Evolutionary conservation across 2,113 vertebrate species (phyloP).

Genomic region (Pyrgilauda ruficollis): DNA sequence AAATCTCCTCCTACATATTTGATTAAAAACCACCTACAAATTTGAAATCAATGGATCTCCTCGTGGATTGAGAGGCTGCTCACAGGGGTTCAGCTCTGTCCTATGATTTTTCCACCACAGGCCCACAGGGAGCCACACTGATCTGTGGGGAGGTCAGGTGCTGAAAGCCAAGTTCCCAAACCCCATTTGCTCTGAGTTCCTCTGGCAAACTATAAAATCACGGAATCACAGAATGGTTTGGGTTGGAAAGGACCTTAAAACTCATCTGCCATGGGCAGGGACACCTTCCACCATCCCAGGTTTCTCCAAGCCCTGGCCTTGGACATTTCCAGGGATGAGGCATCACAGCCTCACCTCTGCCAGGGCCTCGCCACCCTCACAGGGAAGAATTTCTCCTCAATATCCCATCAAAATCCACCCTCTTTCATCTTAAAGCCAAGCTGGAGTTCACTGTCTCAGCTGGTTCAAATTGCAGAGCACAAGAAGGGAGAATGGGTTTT

Average conservation of each 20-base stretch:
- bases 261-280: neutral
- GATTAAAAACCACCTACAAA: neutral
- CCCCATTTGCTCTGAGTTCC: rapidly evolving
- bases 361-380: neutral
- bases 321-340: neutral
- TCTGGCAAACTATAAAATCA: neutral
- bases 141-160: rapidly evolving
- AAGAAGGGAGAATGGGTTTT: neutral
- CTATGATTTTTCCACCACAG: rapidly evolving
- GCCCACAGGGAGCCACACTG: rapidly evolving
- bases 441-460: neutral
- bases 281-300: neutral
- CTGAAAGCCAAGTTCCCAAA: neutral
- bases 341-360: neutral
- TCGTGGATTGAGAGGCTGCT: neutral
- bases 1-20: rapidly evolving
- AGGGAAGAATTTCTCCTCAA: neutral
- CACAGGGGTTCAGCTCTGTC: neutral
- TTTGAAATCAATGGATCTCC: rapidly evolving
- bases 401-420: neutral
- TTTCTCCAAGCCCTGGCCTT: neutral
- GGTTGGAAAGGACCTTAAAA: neutral
- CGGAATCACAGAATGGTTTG: neutral
- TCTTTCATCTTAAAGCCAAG: neutral
- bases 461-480: neutral